Base-by-base conservation (phyloP, 2,113 vertebrate species). In the Nematolebias whitei region DNA sequence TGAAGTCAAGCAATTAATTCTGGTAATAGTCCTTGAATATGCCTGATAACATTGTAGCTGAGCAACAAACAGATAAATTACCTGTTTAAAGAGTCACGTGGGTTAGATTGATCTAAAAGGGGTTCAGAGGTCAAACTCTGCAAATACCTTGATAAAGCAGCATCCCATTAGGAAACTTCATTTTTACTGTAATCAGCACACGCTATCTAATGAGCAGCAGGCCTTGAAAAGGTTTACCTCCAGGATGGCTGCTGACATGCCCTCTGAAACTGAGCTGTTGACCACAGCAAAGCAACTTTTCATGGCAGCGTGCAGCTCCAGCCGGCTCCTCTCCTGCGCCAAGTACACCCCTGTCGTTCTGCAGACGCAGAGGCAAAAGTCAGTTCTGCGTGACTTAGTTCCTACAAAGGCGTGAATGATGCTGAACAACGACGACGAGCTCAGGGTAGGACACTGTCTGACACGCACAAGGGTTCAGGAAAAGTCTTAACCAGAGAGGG, bases 191-290 rank as follows among this genome's bases (percentile, higher is more conserved):
- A 58, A 35, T 44, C 39, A 50, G 13, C 13, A 56, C 41, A 54
- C 49, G 32, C 32, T 57, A 23, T 54, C 19, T 2, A 54, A 41
- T 53, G 52, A 71, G 49, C 60, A 51, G 55, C 10, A 38, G 82
- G 20, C 16, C 48, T 63, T 45, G 5, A 24, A 59, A 52, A 71
- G 61, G 38, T 71, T 87, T 88, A 98, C 98, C 96, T 99, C 97
- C 73, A 99, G 91, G 67, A 99, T 87, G 48, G 96, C 95, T 0
- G 95, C 96, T 0, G 96, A 98, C 97, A 99, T 99, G 48, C 98
- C 98, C 74, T 99, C 96, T 0, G 96, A 99, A 67, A 90, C 2
- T 0, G 97, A 98, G 87, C 95, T 96, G 91, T 99, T 99, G 54
- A 99, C 95, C 77, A 98, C 63, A 0, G 95, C 94, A 20, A 90